phyloP scores from a whole-genome alignment of 2,888 invertebrate genomes.

The Mythimna lalbum region DNA sequence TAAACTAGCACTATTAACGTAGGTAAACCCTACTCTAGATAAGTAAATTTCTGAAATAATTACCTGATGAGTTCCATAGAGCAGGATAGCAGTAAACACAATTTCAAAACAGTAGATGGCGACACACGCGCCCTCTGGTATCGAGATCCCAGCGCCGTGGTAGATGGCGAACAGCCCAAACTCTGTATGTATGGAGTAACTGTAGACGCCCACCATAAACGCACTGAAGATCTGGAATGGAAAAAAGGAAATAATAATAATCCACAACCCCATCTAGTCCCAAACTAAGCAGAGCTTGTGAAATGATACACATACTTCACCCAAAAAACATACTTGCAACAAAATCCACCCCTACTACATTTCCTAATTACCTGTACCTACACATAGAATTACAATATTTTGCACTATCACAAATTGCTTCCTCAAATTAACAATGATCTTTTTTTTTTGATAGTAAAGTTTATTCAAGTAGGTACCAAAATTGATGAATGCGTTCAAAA shows the following conservation, averaged over 20 bases:
- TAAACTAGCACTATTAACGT: neutral
- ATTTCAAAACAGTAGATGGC: slow-evolving; percentile 77
- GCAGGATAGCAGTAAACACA: slow-evolving; percentile 72
- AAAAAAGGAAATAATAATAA: neutral
- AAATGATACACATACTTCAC: too few relatives aligned
- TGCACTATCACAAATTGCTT: neutral
- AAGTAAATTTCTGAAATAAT: neutral
- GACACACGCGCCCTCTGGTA: slow-evolving; percentile 73
- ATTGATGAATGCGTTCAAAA: too few relatives aligned
- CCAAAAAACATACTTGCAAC: too few relatives aligned
- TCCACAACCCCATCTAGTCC: too few relatives aligned
- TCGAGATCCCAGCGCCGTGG: slow-evolving; percentile 61
- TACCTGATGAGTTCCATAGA: slow-evolving; percentile 83
- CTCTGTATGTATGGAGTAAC: slow-evolving; percentile 69
- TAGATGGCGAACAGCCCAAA: slow-evolving; percentile 58
- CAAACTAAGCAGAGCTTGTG: too few relatives aligned
- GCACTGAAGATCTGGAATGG: slow-evolving; percentile 77
- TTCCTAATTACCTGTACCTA: too few relatives aligned
- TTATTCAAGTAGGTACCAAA: neutral
- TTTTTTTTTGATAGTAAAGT: neutral
- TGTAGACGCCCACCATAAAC: slow-evolving; percentile 79
- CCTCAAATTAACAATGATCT: neutral
- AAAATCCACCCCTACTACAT: too few relatives aligned
- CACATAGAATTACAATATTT: too few relatives aligned
- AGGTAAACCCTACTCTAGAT: neutral